Conservation (phyloP, 2,888 invertebrate species). For the Masnerella sp. region DNA sequence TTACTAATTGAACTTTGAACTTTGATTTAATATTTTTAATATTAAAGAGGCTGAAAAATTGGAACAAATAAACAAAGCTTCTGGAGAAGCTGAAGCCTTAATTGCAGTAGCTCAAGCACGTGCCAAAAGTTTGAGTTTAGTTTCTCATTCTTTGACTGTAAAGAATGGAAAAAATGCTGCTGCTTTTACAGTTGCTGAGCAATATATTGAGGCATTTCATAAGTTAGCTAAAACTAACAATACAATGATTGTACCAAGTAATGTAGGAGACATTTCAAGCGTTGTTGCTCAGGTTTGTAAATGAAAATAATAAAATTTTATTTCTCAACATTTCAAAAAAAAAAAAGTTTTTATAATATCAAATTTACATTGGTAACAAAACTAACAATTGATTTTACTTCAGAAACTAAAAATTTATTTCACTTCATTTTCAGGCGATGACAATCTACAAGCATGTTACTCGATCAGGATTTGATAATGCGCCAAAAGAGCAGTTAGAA, state of each 20-base stretch:
- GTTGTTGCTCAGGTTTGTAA: conserved; percentile 87
- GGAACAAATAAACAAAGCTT: conserved; percentile 96
- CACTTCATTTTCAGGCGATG: conserved; percentile 73
- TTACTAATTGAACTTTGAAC: too few species aligned
- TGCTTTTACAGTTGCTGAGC: conserved; percentile 93
- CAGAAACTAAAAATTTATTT: too few species aligned
- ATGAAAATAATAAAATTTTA: not conserved
- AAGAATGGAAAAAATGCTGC: conserved; percentile 94
- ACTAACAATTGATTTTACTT: too few species aligned
- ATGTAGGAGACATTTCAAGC: conserved; percentile 88
- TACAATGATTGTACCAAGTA: conserved; percentile 95
- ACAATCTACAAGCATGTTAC: conserved; percentile 76
- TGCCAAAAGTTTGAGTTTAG: conserved; percentile 87
- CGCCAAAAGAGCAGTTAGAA: conserved; percentile 43
- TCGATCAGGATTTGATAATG: conserved; percentile 4
- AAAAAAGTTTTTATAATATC: too few species aligned
- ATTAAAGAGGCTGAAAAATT: conserved; percentile 91
- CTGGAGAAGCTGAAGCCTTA: conserved; percentile 94
- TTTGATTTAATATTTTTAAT: not conserved
- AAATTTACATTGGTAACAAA: too few species aligned
- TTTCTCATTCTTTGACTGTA: conserved; percentile 83
- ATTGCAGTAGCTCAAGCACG: conserved; percentile 94
- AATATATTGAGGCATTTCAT: conserved; percentile 96
- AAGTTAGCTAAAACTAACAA: conserved; percentile 95
- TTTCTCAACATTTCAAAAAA: too few species aligned